Base-by-base conservation (phyloP, 2,113 vertebrate species). In the Gnathonemus echidnorhynchus region DNA sequence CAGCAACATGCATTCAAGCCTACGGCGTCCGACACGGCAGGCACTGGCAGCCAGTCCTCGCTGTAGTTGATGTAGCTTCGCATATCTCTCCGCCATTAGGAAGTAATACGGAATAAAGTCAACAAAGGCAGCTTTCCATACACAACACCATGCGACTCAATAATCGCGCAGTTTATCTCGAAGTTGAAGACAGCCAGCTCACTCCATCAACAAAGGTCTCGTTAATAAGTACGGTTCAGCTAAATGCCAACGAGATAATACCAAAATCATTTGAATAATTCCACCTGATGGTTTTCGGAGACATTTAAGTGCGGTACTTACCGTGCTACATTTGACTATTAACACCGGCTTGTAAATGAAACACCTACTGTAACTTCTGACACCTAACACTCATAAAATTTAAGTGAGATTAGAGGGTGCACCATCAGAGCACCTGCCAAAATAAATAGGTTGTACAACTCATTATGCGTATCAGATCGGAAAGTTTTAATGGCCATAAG, bases 161-260 rank as follows among this genome's bases (percentile, higher is more conserved):
- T 90, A 92, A 48, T 31, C 19, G 86, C 87, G 87, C 91, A 90
- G 90, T 93, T 95, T 91, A 94, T 95, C 92, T 93, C 62, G 45
- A 87, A 84, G 88, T 89, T 80, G 49, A 77, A 85, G 88, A 89
- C 88, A 49, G 90, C 90, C 89, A 89, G 85, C 39, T 74, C 86
- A 91, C 91, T 92, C 92, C 91, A 90, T 89, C 85, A 91, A 94
- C 94, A 93, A 88, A 93, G 91, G 52, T 85, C 84, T 90, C 90
- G 92, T 94, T 90, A 88, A 91, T 91, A 88, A 66, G 88, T 90
- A 93, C 9, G 91, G 93, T 89, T 93, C 91, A 92, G 92, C 92
- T 92, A 95, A 95, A 95, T 95, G 94, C 91, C 94, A 94, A 52
- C 42, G 91, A 56, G 95, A 95, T 95, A 94, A 96, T 91, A 89